Conservation (phyloP, 2,888 invertebrate genomes). For the Parapristionchus giblindavisi region DNA sequence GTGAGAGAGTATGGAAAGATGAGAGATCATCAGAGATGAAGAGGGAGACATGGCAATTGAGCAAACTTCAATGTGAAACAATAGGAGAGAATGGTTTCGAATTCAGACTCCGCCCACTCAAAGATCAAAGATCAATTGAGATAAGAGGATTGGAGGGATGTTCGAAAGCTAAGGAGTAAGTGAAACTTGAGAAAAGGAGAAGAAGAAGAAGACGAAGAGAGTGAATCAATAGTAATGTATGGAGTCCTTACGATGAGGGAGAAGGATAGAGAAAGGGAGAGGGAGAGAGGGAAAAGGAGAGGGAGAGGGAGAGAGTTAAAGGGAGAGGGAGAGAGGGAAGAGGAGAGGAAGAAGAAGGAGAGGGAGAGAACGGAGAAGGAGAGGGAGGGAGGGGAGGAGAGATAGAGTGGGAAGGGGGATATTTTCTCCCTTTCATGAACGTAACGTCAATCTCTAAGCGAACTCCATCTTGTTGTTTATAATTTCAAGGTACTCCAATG, state of each 20-base stretch:
- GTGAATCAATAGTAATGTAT: neutral
- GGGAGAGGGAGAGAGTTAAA: neutral
- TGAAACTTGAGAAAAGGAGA: neutral
- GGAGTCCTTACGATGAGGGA: neutral
- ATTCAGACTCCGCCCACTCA: no score
- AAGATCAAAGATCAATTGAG: neutral
- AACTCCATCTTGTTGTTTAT: no score
- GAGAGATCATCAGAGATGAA: no score
- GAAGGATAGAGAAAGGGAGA: neutral
- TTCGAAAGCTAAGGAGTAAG: neutral
- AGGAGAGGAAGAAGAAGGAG: neutral
- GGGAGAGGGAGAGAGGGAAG: neutral
- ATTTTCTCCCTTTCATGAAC: no score
- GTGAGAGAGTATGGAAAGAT: no score
- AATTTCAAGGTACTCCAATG: no score
- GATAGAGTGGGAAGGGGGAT: no score
- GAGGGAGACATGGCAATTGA: no score
- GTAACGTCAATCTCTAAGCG: no score
- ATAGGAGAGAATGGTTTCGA: no score
- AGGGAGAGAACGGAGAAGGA: neutral
- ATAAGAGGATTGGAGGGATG: neutral
- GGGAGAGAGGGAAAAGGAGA: neutral
- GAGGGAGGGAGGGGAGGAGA: constrained; percentile 1
- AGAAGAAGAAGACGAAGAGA: neutral
- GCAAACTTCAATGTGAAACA: no score